These are phyloP conservation scores for Salpingus planirostris DNA, from an alignment of 2,888 invertebrate species.

Conservation along the genomic window DNA sequence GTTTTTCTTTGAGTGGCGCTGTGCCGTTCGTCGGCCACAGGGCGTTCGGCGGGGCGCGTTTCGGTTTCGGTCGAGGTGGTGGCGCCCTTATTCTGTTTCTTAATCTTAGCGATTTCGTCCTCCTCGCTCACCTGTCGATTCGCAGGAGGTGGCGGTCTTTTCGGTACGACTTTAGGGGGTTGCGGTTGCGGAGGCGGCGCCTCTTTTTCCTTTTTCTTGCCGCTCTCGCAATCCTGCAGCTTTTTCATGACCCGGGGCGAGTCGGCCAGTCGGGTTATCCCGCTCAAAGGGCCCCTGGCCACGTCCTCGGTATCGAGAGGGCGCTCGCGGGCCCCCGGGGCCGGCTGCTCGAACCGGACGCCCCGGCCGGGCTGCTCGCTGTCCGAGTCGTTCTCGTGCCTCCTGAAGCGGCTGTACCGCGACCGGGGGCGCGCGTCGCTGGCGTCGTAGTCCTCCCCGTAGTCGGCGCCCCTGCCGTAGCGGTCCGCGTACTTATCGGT, in stretches of 20 bases:
- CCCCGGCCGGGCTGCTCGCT: constrained; percentile 51
- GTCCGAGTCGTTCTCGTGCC: constrained; percentile 65
- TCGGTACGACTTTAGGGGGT: constrained; percentile 44
- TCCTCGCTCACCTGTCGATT: constrained; percentile 79
- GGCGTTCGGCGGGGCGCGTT: constrained; percentile 42
- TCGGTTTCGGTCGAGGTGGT: constrained; percentile 49
- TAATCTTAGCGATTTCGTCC: constrained; percentile 79
- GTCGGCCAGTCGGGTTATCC: constrained; percentile 78
- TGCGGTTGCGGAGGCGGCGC: constrained; percentile 48
- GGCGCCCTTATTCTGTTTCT: constrained; percentile 74
- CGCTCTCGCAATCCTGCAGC: constrained; percentile 65
- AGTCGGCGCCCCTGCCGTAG: constrained; percentile 45
- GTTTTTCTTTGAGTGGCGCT: constrained; percentile 54
- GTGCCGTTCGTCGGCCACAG: constrained; percentile 38
- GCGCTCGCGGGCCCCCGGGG: constrained; percentile 55
- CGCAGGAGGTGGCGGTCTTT: constrained; percentile 48
- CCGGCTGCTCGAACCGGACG: constrained; percentile 58
- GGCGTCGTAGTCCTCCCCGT: constrained; percentile 56
- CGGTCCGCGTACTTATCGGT: constrained; percentile 30
- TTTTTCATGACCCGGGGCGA: constrained; percentile 85
- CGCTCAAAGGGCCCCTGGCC: constrained; percentile 75
- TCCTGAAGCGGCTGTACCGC: constrained; percentile 54
- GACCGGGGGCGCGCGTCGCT: constrained; percentile 54
- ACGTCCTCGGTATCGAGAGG: constrained; percentile 86
- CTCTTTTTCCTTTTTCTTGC: constrained; percentile 70